Base-by-base conservation (phyloP, 2,113 vertebrate genomes). In the Felis chaus region DNA sequence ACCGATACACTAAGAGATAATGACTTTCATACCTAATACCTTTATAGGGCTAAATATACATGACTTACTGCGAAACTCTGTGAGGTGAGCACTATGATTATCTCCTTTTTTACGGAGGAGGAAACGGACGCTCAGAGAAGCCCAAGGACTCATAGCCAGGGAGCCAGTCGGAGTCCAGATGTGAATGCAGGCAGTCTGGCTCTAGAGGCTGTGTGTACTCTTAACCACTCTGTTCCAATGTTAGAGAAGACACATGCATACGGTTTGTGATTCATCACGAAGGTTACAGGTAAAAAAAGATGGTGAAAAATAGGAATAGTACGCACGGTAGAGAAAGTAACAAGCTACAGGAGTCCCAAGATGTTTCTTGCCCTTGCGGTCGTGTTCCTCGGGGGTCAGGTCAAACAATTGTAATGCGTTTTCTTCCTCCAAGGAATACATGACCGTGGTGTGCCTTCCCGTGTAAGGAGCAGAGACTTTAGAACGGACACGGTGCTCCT, bases 221-320 rank as follows among this genome's bases (percentile, higher is more conserved):
- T 89, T 84, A 79, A 83, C 18, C 10, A 21, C 5, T 84, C 80
- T 94, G 21, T 76, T 66, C 9, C 84, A 80, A 80, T 76, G 39
- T 48, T 84, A 61, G 36, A 79, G 57, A 89, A 92, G 23, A 81
- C 84, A 69, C 5, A 55, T 50, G 14, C 7, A 45, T 85, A 55
- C 0, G 66, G 33, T 65, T 91, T 83, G 13, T 80, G 71, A 84
- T 25, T 63, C 66, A 36, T 48, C 83, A 23, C 57, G 94, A 80
- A 85, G 81, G 15, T 86, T 82, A 66, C 78, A 80, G 23, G 76
- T 92, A 86, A 33, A 13, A 82, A 96, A 48, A 88, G 36, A 92
- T 48, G 87, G 39, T 66, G 29, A 68, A 94, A 91, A 41, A 63
- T 31, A 66, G 39, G 16, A 96, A 91, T 91, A 74, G 91, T 91